Evolutionary conservation across 1,140 invertebrate species (phyloP).

Genomic region (Caenorhabditis latens): DNA sequence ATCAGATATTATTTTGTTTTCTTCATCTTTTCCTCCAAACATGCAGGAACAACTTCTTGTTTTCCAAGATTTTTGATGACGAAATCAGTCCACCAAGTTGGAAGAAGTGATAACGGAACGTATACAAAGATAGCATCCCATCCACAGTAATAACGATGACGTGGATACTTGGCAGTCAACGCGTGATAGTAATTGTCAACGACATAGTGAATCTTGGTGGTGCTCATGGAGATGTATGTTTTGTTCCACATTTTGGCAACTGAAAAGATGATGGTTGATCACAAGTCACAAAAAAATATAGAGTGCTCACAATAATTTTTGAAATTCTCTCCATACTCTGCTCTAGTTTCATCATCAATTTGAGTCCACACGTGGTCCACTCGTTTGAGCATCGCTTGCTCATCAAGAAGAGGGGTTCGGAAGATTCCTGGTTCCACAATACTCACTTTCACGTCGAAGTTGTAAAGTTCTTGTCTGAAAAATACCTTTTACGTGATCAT

Average conservation of each 20-base stretch:
- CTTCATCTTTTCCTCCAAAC: slow-evolving; percentile 30
- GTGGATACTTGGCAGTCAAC: slow-evolving; percentile 70
- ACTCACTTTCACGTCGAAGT: slow-evolving; percentile 69
- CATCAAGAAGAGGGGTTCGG: slow-evolving; percentile 69
- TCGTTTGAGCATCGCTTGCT: slow-evolving; percentile 67
- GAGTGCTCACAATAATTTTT: slow-evolving; percentile 69
- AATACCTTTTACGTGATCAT: not conserved
- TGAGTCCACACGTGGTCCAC: slow-evolving; percentile 71
- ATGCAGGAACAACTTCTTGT: slow-evolving; percentile 27
- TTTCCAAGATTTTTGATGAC: slow-evolving; percentile 15
- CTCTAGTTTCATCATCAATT: slow-evolving; percentile 65
- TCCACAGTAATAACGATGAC: slow-evolving; percentile 66
- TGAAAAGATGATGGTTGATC: slow-evolving; percentile 44
- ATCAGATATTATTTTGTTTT: not conserved
- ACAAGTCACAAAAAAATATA: not conserved
- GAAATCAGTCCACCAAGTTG: slow-evolving; percentile 56
- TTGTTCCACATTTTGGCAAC: slow-evolving; percentile 71
- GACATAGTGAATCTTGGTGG: slow-evolving; percentile 69
- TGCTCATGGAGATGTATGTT: slow-evolving; percentile 60
- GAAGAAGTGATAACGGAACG: slow-evolving; percentile 69
- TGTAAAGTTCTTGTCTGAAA: slow-evolving; percentile 69
- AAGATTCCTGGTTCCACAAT: slow-evolving; percentile 71
- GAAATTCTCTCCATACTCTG: slow-evolving; percentile 72
- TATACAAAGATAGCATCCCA: slow-evolving; percentile 74
- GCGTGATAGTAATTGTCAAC: slow-evolving; percentile 74